Evolutionary conservation across 2,888 invertebrate genomes (phyloP), one percentile per base, ranked within the genome.

Genomic region (Lacanobia oleracea): DNA sequence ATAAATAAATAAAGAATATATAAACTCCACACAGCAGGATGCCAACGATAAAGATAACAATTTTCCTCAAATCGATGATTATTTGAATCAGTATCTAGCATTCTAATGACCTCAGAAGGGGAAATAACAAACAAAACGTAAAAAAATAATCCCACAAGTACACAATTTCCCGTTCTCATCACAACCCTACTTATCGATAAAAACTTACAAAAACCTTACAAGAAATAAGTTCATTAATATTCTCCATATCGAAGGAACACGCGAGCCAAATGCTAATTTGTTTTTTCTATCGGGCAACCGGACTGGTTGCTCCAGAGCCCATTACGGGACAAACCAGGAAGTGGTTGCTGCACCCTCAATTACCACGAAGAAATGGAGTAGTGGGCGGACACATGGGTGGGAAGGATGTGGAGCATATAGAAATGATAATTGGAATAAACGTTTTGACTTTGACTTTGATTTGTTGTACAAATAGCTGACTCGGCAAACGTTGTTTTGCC

Each of bases 281-380:
- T 84, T 88, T 90, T 89, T 91, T 91, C 86, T 79, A 82, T 54
- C 79, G 81, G 80, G 83, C 79, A 73, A 82, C 85, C 76, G 75
- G 87, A 88, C 88, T 77, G 88, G 88, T 88, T 85, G 75, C 82
- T 80, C 78, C 83, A 69, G 81, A 74, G 79, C 87, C 92, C 90
- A 92, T 93, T 93, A 93, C 88, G 88, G 90, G 73, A 81, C 82
- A 76, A 82, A 91, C 89, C 90, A 91, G 93, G 93, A 93, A 93
- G 91, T 89, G 86, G 86, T 82, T 87, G 88, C 79, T 86, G 87
- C 88, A 88, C 90, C 90, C 91, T 91, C 91, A 89, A 93, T 94
- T 93, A 93, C 91, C 91, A 91, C 91, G 83, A 91, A 92, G 92
- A 93, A 93, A 93, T 94, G 92, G 92, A 91, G 89, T 90, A 91